These are phyloP conservation scores for Characodon lateralis DNA, from an alignment of 2,797 vertebrate species.

Conservation along the genomic window DNA sequence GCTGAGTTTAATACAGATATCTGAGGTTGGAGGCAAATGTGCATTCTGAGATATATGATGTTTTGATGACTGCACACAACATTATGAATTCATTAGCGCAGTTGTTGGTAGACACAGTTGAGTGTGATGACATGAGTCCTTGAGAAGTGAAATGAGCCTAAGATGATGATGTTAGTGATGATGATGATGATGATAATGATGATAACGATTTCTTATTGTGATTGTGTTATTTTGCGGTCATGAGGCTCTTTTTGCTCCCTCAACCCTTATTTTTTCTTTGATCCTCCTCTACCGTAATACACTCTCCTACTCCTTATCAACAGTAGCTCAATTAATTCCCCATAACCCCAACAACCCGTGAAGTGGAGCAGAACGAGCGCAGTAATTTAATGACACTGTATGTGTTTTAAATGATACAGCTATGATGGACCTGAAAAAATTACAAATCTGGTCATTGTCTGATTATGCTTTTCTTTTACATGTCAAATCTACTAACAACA, in stretches of 20 bases:
- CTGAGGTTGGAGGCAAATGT: background rate
- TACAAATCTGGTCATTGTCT: conserved; percentile 23
- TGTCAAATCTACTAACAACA: conserved; percentile 1
- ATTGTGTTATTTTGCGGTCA: conserved; percentile 1
- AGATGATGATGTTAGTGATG: conserved; percentile 2
- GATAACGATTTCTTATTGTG: conserved; percentile 6
- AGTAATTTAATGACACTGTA: conserved; percentile 40
- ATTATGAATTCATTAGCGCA: background rate
- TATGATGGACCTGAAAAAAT: conserved; percentile 43
- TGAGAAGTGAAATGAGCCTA: conserved; percentile 7
- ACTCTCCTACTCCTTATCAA: background rate
- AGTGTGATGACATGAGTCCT: conserved; percentile 3
- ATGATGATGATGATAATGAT: background rate
- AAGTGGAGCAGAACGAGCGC: conserved; percentile 25
- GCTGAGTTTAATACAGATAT: background rate
- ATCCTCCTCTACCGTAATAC: conserved; percentile 17
- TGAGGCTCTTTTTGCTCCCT: conserved; percentile 19
- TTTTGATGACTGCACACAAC: conserved; percentile 11
- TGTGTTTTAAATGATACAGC: conserved; percentile 53
- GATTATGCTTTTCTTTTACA: conserved; percentile 23
- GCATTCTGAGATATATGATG: background rate
- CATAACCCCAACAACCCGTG: conserved; percentile 29
- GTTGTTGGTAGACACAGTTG: conserved; percentile 1
- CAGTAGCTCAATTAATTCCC: conserved; percentile 2
- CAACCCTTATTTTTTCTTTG: conserved; percentile 28